A percentile compares a stretch with the other conserved stretches of the same genome.
phyloP scores from a whole-genome alignment of 1,140 invertebrate genomes.

The Saccostrea cuccullata region DNA sequence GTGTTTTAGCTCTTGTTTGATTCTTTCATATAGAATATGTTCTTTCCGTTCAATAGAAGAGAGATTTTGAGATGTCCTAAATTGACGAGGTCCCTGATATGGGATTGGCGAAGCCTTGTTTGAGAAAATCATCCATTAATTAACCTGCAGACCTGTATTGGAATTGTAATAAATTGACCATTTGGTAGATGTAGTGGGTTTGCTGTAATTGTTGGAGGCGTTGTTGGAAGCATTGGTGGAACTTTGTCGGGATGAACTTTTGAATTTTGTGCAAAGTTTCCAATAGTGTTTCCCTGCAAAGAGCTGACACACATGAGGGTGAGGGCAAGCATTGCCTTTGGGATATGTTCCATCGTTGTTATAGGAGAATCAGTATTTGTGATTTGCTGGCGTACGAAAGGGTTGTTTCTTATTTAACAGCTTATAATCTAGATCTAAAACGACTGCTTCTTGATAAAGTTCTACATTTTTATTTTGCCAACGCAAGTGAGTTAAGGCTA shows the following conservation, averaged over 20 bases:
- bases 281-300: background rate
- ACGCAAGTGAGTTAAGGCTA: too few species aligned
- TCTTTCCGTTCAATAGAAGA: background rate
- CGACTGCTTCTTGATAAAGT: too few species aligned
- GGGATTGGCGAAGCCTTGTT: too few species aligned
- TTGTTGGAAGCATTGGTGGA: background rate
- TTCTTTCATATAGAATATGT: conserved; percentile 14
- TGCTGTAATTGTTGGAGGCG: background rate
- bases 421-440: too few species aligned
- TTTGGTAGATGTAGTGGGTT: background rate
- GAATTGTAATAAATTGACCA: background rate
- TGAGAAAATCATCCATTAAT: too few species aligned
- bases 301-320: background rate
- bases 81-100: too few species aligned
- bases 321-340: background rate
- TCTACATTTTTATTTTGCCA: too few species aligned
- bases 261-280: background rate
- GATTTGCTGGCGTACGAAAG: too few species aligned
- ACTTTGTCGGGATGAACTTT: background rate
- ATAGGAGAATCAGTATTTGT: background rate
- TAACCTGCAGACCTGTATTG: too few species aligned
- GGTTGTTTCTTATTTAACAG: too few species aligned
- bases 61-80: conserved; percentile 18
- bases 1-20: conserved; percentile 32
- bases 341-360: conserved; percentile 35